A percentile compares a stretch with the other conserved stretches of the same genome.
Conservation (phyloP, 2,797 vertebrate genomes). For the Allochrocebus solatus region DNA sequence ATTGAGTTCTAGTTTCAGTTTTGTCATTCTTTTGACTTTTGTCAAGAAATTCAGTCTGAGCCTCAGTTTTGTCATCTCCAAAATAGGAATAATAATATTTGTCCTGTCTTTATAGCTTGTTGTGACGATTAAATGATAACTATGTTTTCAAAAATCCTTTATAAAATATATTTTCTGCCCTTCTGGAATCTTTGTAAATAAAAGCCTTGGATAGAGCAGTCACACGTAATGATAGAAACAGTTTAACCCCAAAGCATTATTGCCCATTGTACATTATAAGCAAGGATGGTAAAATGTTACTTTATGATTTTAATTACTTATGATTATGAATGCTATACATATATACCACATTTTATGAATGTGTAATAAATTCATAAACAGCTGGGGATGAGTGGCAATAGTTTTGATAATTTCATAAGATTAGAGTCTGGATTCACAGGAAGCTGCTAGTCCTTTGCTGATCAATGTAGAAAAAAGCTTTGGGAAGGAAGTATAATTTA, state of each 20-base stretch:
- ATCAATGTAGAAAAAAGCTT: not conserved
- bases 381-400: not conserved
- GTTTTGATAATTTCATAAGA: not conserved
- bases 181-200: not conserved
- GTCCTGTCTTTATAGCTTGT: not conserved
- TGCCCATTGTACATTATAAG: not conserved
- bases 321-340: no score
- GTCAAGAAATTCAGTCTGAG: not conserved
- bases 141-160: not conserved
- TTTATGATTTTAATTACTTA: no score
- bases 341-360: no score
- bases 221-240: not conserved
- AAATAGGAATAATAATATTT: not conserved
- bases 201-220: not conserved
- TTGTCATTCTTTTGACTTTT: not conserved
- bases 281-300: not conserved
- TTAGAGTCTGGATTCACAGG: not conserved
- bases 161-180: not conserved
- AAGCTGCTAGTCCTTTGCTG: not conserved
- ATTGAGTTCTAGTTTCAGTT: not conserved
- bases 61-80: not conserved
- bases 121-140: not conserved
- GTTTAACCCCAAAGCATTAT: not conserved
- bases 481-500: not conserved
- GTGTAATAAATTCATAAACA: not conserved